phyloP scores from a whole-genome alignment of 2,888 invertebrate genomes.

The Matsumyia berberina region DNA sequence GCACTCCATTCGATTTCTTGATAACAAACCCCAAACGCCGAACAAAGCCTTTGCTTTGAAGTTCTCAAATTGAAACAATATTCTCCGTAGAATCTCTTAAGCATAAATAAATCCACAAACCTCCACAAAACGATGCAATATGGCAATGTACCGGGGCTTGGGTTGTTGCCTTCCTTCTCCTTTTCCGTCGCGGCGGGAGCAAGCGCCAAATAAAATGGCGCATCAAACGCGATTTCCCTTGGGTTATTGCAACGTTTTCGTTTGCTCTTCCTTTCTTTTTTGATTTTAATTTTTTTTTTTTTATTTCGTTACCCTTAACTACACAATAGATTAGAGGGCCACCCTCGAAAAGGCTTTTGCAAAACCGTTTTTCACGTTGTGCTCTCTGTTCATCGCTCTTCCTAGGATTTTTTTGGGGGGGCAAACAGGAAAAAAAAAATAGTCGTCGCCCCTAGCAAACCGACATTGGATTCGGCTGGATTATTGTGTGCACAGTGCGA shows the following conservation, averaged over 20 bases:
- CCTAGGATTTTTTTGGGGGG: conserved; percentile 15
- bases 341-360: conserved; percentile 61
- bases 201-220: conserved; percentile 70
- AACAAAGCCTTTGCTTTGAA: conserved; percentile 18
- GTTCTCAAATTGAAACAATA: conserved; percentile 72
- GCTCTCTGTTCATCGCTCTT: conserved; percentile 41
- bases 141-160: conserved; percentile 38
- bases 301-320: conserved; percentile 70
- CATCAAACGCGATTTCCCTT: conserved; percentile 72
- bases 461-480: conserved; percentile 74
- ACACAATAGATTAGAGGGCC: conserved; percentile 74
- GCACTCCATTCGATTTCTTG: conserved; percentile 34
- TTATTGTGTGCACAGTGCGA: conserved; percentile 74
- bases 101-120: conserved; percentile 66
- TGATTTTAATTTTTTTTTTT: conserved; percentile 7
- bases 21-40: conserved; percentile 14
- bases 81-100: conserved; percentile 71
- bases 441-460: conserved; percentile 68
- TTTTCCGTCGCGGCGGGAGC: conserved; percentile 20
- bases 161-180: not conserved
- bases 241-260: conserved; percentile 68
- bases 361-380: conserved; percentile 69
- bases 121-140: conserved; percentile 71
- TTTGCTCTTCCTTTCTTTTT: conserved; percentile 18
- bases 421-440: not conserved